Base-by-base conservation (phyloP, 2,888 invertebrate genomes). In the Ischnura elegans region DNA sequence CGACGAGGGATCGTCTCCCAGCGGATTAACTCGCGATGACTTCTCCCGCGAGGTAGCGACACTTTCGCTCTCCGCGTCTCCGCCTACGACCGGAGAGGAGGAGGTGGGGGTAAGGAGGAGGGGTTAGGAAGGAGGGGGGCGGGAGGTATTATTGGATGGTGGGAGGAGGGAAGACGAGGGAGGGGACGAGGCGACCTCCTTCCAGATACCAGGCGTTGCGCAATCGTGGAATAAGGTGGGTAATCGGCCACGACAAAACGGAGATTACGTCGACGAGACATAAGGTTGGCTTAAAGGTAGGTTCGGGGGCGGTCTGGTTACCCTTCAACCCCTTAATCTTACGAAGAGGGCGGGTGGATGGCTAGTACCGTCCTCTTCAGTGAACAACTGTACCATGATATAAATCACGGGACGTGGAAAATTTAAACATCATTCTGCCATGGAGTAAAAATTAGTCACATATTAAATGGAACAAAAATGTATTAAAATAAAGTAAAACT, bases 181-280 rank as follows among this genome's bases (percentile, higher is more conserved):
- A 61, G 61, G 61, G 61, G n/a, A n/a, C n/a, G 61, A 36, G 16
- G 76, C 76, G 76, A 76, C 76, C 76, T 76, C 76, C 36, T 76
- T 76, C 76, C 8, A 13, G 29, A 76, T 8, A 76, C 36, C 36
- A 76, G 29, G 76, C 36, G 76, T 76, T 76, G 76, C 76, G 76
- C 76, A 76, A 76, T 76, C 19, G 36, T 10, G 76, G 36, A 76
- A 36, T 29, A 10, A 36, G 76, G 76, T 36, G 76, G 76, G 76
- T 76, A 76, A 76, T 76, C 76, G 36, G 76, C 76, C 76, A 36
- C 36, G 76, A 76, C 76, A 76, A 76, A 76, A 76, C 76, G 76
- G 76, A 76, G 76, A 76, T 76, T 76, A 76, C 76, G 36, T 76
- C 76, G 76, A 6, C 76, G n/a, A n/a, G n/a, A n/a, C n/a, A n/a